Base-by-base conservation (phyloP, 2,797 vertebrate species). In the Coluber constrictor region DNA sequence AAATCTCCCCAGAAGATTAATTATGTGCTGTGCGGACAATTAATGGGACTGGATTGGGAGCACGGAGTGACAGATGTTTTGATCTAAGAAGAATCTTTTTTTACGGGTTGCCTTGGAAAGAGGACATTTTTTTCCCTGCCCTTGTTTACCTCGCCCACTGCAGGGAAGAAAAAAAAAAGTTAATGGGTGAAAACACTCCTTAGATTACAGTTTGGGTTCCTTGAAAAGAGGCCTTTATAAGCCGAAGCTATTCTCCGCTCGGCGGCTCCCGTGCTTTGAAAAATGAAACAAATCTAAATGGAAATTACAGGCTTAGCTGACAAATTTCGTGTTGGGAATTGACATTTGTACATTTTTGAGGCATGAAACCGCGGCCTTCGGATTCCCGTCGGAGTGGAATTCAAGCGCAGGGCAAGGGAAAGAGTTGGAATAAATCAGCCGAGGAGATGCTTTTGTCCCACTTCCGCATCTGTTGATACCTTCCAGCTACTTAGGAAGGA, bases 261-360 rank as follows among this genome's bases (percentile, higher is more conserved):
- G 5, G 94, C 96, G 96, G 97, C 96, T 96, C 96, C 96, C 96
- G 94, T 93, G 96, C 94, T 95, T 95, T 96, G 93, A 96, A 96
- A 98, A 98, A 97, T 97, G 96, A 97, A 97, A 97, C 96, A 96
- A 96, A 95, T 96, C 90, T 96, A 96, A 97, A 97, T 97, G 97
- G 96, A 97, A 98, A 98, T 97, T 97, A 94, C 94, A 94, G 93
- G 93, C 91, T 96, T 96, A 95, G 95, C 96, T 97, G 97, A 96
- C 94, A 95, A 87, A 90, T 63, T 88, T 3, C 93, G 90, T 96
- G 96, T 96, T 96, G 93, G 92, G 96, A 79, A 90, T 90, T 95
- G 96, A 97, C 97, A 96, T 96, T 97, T 96, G 94, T 95, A 90
- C 63, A 92, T 63, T 63, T 92, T 86, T 88, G 61, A 79, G 47